Evolutionary conservation across 2,113 vertebrate species (phyloP), one percentile per base, ranked within the genome.

Genomic region (Nestor notabilis): DNA sequence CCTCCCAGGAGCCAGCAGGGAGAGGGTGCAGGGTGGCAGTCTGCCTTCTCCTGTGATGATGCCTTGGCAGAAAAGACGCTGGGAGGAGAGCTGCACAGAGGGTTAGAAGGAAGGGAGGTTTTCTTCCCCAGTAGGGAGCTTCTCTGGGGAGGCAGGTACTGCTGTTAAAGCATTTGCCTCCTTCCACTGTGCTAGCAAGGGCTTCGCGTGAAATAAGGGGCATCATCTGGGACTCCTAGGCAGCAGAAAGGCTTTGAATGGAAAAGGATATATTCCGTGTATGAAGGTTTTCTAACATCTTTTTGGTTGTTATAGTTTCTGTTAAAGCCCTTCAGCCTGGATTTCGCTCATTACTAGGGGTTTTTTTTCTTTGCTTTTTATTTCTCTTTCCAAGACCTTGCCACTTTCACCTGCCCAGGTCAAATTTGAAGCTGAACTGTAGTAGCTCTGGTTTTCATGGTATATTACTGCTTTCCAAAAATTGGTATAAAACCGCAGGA

Each of bases 91-190:
- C 55, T 41, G 68, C 50, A 27, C 6, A 3, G 44, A 52, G 49
- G 75, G 89, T 92, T 87, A 95, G 93, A 76, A 46, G 58, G 44
- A 12, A 65, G 68, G 96, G 94, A 88, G 66, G 88, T 31, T 93
- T 35, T 37, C 20, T 7, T 83, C 39, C 5, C 84, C 8, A 19
- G n/a, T 9, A 69, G 55, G 77, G 53, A 91, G 79, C 65, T 61
- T 16, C 70, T 61, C 21, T 27, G 75, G 39, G 61, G 29, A 61
- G 35, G 60, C 89, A 69, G 61, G 43, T 8, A 3, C 23, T 25
- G 64, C 80, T 83, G 12, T 24, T 19, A 5, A 20, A 56, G 39
- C 39, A 0, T 15, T 80, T 11, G 17, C 24, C 65, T 88, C 28
- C 49, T 43, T 44, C 49, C 11, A 0, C 35, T 4, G 16, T 1